Evolutionary conservation across 2,113 vertebrate genomes (phyloP), one percentile per base, ranked within the genome.

Genomic region (Macquaria australasica): DNA sequence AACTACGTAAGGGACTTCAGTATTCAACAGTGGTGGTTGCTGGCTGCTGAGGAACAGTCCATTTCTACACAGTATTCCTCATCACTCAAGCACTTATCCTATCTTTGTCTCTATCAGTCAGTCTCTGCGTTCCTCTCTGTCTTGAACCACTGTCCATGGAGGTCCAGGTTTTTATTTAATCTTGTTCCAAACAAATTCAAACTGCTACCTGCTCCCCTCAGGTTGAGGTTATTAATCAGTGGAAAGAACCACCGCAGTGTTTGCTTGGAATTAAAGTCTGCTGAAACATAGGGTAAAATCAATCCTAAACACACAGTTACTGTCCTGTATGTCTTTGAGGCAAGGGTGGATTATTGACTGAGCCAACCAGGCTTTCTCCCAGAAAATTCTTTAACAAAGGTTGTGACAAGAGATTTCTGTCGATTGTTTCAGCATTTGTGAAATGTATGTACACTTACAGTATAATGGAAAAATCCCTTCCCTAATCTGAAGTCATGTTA

Each of bases 401-500:
- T 43, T 23, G 0, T 20, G 28, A 31, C 28, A 1, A 25, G 31
- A 25, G 23, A 8, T 51, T 37, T 9, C 4, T 41, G 31, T 21
- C 2, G 8, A 34, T 23, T 34, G 18, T 20, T 31, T 41, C 6
- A 5, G n/a, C 25, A 9, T 28, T 45, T 31, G n/a, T 31, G 71
- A 39, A 58, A 62, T 62, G 28, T 31, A 43, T 21, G 58, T 14
- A 34, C 45, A 63, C 20, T 1, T 43, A 5, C 3, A 3, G 34
- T 34, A 6, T 34, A 37, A 74, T 23, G 8, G 41, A 51, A 58
- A 63, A 69, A 58, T 50, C 20, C 34, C 39, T 72, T 72, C 0
- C 14, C 50, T 64, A 28, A 53, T 59, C 71, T 75, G 64, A 28
- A 87, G n/a, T 59, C 58, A 79, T 76, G 70, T 43, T 1, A 71